phyloP scores from a whole-genome alignment of 2,888 invertebrate species.

The Mactromeris polynyma region DNA sequence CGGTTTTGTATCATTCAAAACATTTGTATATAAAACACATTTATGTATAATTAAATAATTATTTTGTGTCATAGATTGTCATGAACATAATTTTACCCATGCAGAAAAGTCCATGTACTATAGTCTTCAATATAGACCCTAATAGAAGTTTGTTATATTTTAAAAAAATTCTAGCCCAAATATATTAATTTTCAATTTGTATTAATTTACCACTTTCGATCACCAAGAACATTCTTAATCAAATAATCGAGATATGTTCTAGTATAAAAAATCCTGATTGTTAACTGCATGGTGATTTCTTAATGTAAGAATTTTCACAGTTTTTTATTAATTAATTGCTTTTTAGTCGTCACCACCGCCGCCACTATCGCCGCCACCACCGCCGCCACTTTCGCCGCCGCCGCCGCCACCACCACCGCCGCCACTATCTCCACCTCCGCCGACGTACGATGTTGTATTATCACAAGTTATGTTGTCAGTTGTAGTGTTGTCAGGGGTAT shows the following conservation, averaged over 20 bases:
- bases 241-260: not conserved
- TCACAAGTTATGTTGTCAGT: not conserved
- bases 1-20: too few relatives aligned
- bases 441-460: slow-evolving; percentile 7
- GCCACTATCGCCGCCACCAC: not conserved
- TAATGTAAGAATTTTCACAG: not conserved
- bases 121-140: too few relatives aligned
- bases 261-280: not conserved
- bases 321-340: not conserved
- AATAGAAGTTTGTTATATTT: too few relatives aligned
- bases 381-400: not conserved
- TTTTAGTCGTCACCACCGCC: not conserved
- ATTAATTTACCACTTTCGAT: not conserved
- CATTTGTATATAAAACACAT: not conserved
- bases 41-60: not conserved
- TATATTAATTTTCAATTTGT: not conserved
- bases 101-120: too few relatives aligned
- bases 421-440: slow-evolving; percentile 28
- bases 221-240: not conserved
- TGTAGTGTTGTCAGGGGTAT: not conserved
- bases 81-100: not conserved
- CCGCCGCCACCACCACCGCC: not conserved
- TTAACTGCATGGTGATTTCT: not conserved
- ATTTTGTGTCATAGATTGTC: not conserved
- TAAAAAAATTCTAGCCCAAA: too few relatives aligned